These are phyloP conservation scores for Papilio demoleus DNA, from an alignment of 2,888 invertebrate species.

Conservation along the genomic window DNA sequence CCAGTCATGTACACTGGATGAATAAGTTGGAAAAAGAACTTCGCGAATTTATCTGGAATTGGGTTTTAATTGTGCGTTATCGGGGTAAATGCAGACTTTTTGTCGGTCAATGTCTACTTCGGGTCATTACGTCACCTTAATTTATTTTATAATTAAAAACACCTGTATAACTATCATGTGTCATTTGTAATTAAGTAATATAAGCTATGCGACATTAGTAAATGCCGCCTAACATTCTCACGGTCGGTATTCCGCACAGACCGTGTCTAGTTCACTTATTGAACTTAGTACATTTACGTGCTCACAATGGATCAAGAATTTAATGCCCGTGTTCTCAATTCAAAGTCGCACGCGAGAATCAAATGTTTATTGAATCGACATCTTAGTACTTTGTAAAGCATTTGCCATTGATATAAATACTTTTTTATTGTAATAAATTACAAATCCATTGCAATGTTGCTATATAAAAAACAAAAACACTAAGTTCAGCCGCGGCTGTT, in stretches of 20 bases:
- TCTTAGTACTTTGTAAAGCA: background rate
- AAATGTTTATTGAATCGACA: background rate
- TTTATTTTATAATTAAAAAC: background rate
- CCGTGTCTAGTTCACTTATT: conserved; percentile 70
- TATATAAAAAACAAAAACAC: no score
- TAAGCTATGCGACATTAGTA: conserved; percentile 56
- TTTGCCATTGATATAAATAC: background rate
- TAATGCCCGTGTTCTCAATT: conserved; percentile 17
- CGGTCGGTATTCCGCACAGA: conserved; percentile 61
- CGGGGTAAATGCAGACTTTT: no score
- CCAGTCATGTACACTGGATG: no score
- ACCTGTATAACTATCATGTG: conserved; percentile 43
- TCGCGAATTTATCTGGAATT: no score
- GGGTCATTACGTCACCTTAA: no score
- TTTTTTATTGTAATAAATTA: background rate
- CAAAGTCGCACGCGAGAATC: conserved; percentile 12
- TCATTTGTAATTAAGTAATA: conserved; percentile 51
- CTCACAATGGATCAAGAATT: conserved; percentile 41
- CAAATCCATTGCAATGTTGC: background rate
- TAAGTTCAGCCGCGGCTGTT: no score
- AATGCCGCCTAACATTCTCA: conserved; percentile 71
- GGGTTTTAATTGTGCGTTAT: no score
- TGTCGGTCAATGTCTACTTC: no score
- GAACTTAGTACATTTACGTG: conserved; percentile 53
- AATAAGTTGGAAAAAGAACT: no score